These are phyloP conservation scores for Carcharodon carcharias DNA, from an alignment of 2,797 vertebrate species.

Conservation along the genomic window DNA sequence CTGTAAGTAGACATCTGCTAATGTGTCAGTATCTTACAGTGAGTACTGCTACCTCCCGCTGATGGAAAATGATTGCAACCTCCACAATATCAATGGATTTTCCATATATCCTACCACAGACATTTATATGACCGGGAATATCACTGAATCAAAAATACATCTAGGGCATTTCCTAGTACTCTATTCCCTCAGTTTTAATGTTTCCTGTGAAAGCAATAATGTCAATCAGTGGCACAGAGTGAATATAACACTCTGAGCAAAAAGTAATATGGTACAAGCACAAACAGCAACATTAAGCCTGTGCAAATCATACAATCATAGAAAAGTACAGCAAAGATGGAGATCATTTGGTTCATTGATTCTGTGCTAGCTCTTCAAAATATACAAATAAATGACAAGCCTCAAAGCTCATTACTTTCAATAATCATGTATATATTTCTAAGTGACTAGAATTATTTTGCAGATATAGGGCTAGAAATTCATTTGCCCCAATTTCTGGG, in stretches of 20 bases:
- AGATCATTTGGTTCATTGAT: neutral
- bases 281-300: neutral
- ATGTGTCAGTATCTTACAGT: neutral
- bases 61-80: neutral
- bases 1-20: constrained; percentile 29
- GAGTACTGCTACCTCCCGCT: neutral
- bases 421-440: neutral
- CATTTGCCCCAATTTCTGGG: neutral
- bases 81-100: neutral
- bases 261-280: neutral
- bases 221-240: neutral
- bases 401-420: neutral
- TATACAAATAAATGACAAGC: neutral
- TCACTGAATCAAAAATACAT: neutral
- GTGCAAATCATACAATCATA: neutral
- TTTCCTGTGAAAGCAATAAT: neutral
- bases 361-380: neutral
- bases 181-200: neutral
- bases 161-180: neutral
- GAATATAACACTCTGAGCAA: neutral
- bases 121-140: too few relatives aligned
- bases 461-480: neutral
- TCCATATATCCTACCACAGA: neutral
- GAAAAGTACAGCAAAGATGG: neutral
- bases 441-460: neutral